Percentiles rank a stretch among this genome's conserved stretches.
phyloP scores from a whole-genome alignment of 2,113 vertebrate genomes.

The Thunnus thynnus region DNA sequence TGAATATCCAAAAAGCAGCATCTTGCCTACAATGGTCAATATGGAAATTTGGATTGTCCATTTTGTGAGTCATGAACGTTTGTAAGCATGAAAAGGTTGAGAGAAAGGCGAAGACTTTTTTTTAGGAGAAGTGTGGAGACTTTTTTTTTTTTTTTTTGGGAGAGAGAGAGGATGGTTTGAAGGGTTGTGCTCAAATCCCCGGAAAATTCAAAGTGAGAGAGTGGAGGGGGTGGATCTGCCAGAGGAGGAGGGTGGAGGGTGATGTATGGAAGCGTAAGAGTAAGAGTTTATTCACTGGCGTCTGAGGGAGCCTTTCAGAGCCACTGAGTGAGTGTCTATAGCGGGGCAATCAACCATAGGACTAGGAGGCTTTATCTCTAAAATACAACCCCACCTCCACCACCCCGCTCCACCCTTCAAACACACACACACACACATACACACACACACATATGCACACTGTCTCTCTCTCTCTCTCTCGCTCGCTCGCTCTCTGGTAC shows the following conservation, averaged over 20 bases:
- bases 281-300: conserved; percentile 97
- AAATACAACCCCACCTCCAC: conserved; percentile 85
- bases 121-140: conserved; percentile 54
- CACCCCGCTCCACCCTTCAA: conserved; percentile 56
- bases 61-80: conserved; percentile 59
- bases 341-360: conserved; percentile 98
- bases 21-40: conserved; percentile 8
- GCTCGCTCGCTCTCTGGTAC: conserved; percentile 49
- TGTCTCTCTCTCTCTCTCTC: not conserved
- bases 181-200: conserved; percentile 94
- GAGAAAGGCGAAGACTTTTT: conserved; percentile 33
- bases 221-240: conserved; percentile 70
- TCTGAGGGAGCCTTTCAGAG: conserved; percentile 95
- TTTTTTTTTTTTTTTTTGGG: conserved; percentile 17
- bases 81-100: conserved; percentile 55
- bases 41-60: conserved; percentile 52
- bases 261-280: conserved; percentile 94
- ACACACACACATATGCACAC: conserved; percentile 36
- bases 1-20: conserved; percentile 44
- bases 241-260: conserved; percentile 83
- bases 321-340: conserved; percentile 95
- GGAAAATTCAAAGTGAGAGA: conserved; percentile 90
- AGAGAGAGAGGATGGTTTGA: conserved; percentile 31
- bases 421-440: conserved; percentile 53
- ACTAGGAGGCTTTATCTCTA: conserved; percentile 95